phyloP scores from a whole-genome alignment of 2,888 invertebrate genomes.

The Calliphora vomitoria region DNA sequence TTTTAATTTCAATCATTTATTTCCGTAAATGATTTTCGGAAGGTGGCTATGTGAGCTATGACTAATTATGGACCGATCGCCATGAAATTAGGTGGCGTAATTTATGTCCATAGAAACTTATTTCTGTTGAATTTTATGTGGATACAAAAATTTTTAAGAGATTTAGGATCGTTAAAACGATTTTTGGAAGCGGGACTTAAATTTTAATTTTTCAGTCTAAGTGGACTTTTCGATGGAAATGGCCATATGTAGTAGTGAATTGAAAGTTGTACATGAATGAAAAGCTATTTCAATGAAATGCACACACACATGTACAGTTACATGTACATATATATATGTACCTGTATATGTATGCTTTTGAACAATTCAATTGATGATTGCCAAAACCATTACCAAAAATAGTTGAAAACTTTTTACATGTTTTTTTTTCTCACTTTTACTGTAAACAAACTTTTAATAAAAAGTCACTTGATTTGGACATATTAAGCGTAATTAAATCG shows the following conservation, averaged over 20 bases:
- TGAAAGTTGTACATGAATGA: conserved; percentile 41
- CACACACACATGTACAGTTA: conserved; percentile 1
- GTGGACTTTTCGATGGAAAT: no score
- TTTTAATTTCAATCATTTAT: no score
- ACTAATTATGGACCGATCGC: no score
- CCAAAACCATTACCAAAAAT: conserved; percentile 9
- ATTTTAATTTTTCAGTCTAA: no score
- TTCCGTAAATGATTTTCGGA: no score
- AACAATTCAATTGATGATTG: conserved; percentile 12
- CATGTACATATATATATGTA: background rate
- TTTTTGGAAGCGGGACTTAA: no score
- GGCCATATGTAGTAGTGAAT: conserved; percentile 22
- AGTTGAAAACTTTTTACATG: background rate
- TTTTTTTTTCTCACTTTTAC: conserved; percentile 1
- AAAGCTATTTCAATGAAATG: conserved; percentile 30
- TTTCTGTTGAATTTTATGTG: no score
- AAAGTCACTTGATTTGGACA: background rate
- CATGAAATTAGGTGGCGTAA: no score
- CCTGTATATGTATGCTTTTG: background rate
- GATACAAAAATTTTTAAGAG: no score
- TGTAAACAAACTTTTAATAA: conserved; percentile 5
- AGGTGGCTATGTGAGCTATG: no score
- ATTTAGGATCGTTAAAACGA: no score
- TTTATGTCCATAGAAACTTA: no score
- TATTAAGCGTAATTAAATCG: background rate